Conservation (phyloP, 37 sponge, comb jelly and placozoan genomes). For the Ephydatia muelleri region DNA sequence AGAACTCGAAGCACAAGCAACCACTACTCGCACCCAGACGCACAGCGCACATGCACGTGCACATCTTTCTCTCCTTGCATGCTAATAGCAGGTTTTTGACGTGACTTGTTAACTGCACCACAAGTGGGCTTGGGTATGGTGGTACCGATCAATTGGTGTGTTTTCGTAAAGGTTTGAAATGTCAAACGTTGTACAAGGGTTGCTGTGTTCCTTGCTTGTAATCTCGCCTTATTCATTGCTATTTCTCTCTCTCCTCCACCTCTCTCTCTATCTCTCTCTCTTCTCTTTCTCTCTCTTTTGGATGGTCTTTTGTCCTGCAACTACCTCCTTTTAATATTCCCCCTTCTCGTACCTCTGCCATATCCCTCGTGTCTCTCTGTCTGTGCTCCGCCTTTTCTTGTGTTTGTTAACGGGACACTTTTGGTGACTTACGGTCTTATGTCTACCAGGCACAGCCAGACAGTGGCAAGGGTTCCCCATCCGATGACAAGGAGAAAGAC, state of each 20-base stretch:
- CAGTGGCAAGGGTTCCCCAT: not conserved
- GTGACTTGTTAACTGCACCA: not conserved
- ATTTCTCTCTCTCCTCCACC: not conserved
- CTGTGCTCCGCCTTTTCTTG: not conserved
- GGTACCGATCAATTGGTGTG: constrained; percentile 5
- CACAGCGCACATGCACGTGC: constrained; percentile 7
- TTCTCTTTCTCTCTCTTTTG: too few species aligned
- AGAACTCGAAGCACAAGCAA: constrained; percentile 1
- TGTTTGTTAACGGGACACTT: not conserved
- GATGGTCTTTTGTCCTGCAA: not conserved
- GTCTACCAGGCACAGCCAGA: not conserved
- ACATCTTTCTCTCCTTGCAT: constrained; percentile 8
- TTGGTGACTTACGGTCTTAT: not conserved
- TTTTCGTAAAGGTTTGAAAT: not conserved
- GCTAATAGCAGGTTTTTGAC: constrained; percentile 8
- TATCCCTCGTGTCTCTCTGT: not conserved
- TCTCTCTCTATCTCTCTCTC: not conserved
- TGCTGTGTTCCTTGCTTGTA: not conserved
- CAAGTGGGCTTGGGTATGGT: constrained; percentile 6
- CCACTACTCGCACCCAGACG: constrained; percentile 3
- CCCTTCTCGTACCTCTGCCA: not conserved
- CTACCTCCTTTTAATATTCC: not conserved
- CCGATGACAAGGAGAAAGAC: not conserved
- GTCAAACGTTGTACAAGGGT: too few species aligned
- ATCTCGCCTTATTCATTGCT: not conserved